Evolutionary conservation across 1,140 invertebrate genomes (phyloP), one percentile per base, ranked within the genome.

Genomic region (Eupeodes corollae): DNA sequence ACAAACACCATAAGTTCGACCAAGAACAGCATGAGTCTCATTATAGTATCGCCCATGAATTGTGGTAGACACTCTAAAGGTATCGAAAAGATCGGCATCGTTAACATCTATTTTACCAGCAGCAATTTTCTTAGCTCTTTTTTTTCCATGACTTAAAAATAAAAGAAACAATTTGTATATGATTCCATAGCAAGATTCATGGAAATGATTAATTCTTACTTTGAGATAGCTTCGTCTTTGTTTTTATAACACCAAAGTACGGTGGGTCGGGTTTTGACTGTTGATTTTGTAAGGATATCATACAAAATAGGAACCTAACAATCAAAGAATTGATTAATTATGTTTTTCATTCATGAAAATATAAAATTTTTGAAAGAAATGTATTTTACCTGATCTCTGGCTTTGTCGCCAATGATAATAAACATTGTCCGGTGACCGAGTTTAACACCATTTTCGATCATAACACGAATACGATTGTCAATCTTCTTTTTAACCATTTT

Each of bases 241-340:
- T 73, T 98, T 70, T 99, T 99, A 68, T 99, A 99, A 68, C 96
- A 99, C 97, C 97, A 99, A 15, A 99, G 69, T 1, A 98, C 91
- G 34, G 80, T 83, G 10, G 96, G 95, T 48, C 93, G 77, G 0
- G 91, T 80, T 73, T 93, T 93, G 0, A 98, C 83, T 46, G 82
- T 79, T 6, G 93, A 86, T 73, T 99, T 98, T 1, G 91, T 84
- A 21, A 99, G 72, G 80, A 99, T 97, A 60, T 99, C 92, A 76
- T 99, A 94, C 1, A 99, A 71, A 68, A 96, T 91, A 3, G 93
- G 88, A 51, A 98, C 85, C 88, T 89, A 64, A 45, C 68, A 67
- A 35, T 44, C 39, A 30, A 41, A 21, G 52, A 51, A 19, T 30
- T 47, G 5, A 32, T 40, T 47, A 19, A 21, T 18, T 6, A 41